Evolutionary conservation across 2,888 invertebrate species (phyloP).

Genomic region (Caenorhabditis uteleia): DNA sequence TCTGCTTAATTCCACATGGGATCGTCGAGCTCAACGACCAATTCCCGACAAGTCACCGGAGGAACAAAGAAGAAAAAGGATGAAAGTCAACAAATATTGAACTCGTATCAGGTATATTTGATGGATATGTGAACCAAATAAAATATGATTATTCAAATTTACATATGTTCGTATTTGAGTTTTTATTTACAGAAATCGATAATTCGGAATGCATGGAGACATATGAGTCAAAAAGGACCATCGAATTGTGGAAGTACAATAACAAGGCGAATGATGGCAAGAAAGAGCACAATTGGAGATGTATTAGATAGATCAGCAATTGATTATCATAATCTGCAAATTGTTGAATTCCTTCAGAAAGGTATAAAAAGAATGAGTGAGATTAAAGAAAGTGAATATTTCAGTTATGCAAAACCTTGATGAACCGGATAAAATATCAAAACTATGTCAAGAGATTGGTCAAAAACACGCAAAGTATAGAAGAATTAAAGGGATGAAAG

Average conservation of each 20-base stretch:
- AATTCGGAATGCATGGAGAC: constrained; percentile 40
- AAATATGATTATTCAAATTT: neutral
- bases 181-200: constrained; percentile 35
- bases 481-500: constrained; percentile 33
- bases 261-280: constrained; percentile 34
- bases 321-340: constrained; percentile 33
- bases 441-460: constrained; percentile 36
- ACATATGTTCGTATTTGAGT: neutral
- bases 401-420: constrained; percentile 48
- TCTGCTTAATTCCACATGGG: constrained; percentile 19
- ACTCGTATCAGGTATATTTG: neutral
- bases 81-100: constrained; percentile 31
- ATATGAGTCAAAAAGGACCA: constrained; percentile 47
- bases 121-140: constrained; percentile 2
- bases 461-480: constrained; percentile 34
- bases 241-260: constrained; percentile 45
- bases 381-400: neutral
- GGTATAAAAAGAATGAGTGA: constrained; percentile 10
- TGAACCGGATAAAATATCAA: constrained; percentile 39
- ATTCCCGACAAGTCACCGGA: constrained; percentile 1
- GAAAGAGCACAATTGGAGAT: constrained; percentile 34
- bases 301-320: constrained; percentile 20
- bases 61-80: constrained; percentile 14
- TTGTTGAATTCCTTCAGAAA: constrained; percentile 37
- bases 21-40: constrained; percentile 13